Percentiles rank a stretch among this genome's conserved stretches.
Evolutionary conservation across 2,888 invertebrate genomes (phyloP).

Genomic region (Ornithoptera alexandrae): DNA sequence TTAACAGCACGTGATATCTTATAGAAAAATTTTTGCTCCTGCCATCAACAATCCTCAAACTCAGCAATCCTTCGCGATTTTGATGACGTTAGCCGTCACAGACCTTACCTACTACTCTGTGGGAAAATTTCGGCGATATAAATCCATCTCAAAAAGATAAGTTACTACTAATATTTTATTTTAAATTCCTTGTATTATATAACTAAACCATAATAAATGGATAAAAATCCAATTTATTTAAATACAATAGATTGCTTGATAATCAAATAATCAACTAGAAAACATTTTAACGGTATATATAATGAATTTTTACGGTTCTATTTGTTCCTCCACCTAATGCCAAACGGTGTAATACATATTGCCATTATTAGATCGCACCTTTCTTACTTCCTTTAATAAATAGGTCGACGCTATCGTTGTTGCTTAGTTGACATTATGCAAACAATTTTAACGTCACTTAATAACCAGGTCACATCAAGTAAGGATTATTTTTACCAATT

Average conservation of each 20-base stretch:
- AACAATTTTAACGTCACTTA: slow-evolving; percentile 2
- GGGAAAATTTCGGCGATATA: too few species aligned
- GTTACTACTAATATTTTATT: too few species aligned
- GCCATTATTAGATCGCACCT: neutral
- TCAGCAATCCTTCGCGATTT: too few species aligned
- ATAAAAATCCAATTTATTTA: too few species aligned
- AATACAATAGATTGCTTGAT: neutral
- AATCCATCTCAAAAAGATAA: too few species aligned
- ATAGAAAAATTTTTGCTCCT: too few species aligned
- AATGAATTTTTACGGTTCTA: neutral
- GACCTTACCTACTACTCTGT: too few species aligned
- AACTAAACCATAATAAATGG: too few species aligned
- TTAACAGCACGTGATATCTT: too few species aligned
- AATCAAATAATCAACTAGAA: neutral
- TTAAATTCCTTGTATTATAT: too few species aligned
- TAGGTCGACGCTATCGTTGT: neutral
- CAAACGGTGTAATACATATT: neutral
- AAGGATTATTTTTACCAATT: neutral
- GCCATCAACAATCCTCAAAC: too few species aligned
- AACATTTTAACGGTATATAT: neutral
- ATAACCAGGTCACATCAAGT: neutral
- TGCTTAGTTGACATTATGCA: neutral
- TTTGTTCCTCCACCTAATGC: neutral
- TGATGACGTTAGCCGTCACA: too few species aligned
- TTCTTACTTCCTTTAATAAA: slow-evolving; percentile 3